Percentiles rank a stretch among this genome's conserved stretches.
These are phyloP conservation scores for Callaeas wilsoni DNA, from an alignment of 2,113 vertebrate species.

Conservation along the genomic window DNA sequence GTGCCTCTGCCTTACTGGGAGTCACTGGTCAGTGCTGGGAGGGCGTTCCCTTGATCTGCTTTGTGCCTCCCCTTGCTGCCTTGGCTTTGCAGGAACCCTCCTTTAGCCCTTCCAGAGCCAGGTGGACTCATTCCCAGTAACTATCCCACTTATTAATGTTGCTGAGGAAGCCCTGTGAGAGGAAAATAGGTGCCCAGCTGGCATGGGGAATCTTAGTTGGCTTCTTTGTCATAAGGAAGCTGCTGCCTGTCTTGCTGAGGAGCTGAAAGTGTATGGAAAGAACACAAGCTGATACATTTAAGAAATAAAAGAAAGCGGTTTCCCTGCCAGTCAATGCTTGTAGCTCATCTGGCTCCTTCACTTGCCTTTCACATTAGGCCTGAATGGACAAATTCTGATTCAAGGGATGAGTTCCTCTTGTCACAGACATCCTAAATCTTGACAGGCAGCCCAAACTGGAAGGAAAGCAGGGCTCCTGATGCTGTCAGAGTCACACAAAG, in stretches of 20 bases:
- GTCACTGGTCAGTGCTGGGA: rapidly evolving
- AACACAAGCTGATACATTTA: background rate
- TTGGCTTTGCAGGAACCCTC: background rate
- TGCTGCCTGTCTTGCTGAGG: background rate
- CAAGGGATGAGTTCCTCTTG: background rate
- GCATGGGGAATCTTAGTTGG: rapidly evolving
- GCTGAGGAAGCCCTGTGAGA: too few species aligned
- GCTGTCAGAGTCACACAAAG: rapidly evolving
- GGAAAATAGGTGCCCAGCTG: background rate
- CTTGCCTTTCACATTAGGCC: background rate
- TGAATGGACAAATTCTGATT: background rate
- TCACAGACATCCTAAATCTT: rapidly evolving
- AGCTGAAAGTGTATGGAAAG: background rate
- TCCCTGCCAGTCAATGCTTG: background rate
- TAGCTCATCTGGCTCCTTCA: background rate
- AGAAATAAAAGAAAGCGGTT: background rate
- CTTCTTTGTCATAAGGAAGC: background rate
- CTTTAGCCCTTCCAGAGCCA: background rate
- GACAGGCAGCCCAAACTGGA: background rate
- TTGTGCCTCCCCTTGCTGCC: rapidly evolving
- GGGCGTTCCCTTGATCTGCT: background rate
- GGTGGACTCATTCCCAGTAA: rapidly evolving
- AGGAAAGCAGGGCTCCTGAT: background rate
- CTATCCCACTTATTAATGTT: rapidly evolving
- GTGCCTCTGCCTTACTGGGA: background rate